Conservation (phyloP, 1,140 invertebrate species). For the Teleopsis dalmanni region DNA sequence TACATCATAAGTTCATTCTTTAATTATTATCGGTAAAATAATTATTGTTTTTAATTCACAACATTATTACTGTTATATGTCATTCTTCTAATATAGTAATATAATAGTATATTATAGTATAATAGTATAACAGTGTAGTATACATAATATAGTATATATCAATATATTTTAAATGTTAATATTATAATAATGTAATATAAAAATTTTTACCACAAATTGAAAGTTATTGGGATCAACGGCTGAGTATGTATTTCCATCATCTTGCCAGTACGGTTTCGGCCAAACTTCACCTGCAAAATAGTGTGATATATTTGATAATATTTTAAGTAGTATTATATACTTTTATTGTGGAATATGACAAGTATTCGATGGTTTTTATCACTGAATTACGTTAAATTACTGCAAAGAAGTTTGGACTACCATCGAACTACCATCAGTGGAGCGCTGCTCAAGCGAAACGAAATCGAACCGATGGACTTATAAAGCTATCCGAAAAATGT, state of each 20-base stretch:
- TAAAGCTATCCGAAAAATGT: too few relatives aligned
- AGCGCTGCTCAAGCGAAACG: too few relatives aligned
- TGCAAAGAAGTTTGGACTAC: too few relatives aligned
- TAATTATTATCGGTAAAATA: not conserved
- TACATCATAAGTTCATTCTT: not conserved
- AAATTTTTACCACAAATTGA: constrained; percentile 13
- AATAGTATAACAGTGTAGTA: not conserved
- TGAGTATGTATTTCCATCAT: constrained; percentile 4
- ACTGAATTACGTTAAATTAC: not conserved
- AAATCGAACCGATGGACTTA: too few relatives aligned
- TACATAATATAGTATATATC: not conserved
- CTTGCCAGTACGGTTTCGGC: constrained; percentile 16
- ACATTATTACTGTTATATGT: not conserved
- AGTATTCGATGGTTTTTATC: not conserved
- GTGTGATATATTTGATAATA: too few relatives aligned
- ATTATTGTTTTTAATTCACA: not conserved
- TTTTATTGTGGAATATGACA: not conserved
- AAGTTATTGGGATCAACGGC: constrained; percentile 12
- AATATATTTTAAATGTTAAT: constrained; percentile 1
- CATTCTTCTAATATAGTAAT: not conserved
- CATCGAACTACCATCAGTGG: too few relatives aligned
- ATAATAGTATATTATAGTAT: not conserved
- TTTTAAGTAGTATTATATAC: too few relatives aligned
- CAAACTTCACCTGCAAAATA: constrained; percentile 17
- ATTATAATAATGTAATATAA: not conserved